These are phyloP conservation scores for Geotrypetes seraphini DNA, from an alignment of 2,797 vertebrate genomes.

Conservation along the genomic window DNA sequence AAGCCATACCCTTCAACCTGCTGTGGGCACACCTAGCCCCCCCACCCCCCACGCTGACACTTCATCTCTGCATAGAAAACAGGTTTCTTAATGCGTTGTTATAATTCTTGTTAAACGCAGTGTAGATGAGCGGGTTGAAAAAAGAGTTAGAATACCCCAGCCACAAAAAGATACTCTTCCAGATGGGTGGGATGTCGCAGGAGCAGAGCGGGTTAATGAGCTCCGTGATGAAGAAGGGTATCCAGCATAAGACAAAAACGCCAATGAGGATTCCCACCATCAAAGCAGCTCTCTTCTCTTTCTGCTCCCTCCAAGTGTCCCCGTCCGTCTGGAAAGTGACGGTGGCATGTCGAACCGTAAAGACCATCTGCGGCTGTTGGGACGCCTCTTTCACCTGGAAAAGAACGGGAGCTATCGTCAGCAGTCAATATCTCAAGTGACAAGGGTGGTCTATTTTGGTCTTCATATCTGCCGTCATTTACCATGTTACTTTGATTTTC, in stretches of 20 bases:
- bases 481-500: no score
- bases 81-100: conserved; percentile 88
- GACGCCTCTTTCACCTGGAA: conserved; percentile 72
- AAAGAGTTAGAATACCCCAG: conserved; percentile 95
- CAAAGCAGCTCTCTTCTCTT: conserved; percentile 83
- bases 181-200: conserved; percentile 79
- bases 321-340: conserved; percentile 88
- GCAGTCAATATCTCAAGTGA: no score
- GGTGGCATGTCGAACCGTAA: conserved; percentile 72
- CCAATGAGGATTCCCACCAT: conserved; percentile 94
- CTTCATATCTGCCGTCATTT: no score
- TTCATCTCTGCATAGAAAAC: conserved; percentile 77
- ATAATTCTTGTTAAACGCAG: conserved; percentile 95
- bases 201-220: conserved; percentile 84
- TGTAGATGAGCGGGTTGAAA: conserved; percentile 96
- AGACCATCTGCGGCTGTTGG: conserved; percentile 78
- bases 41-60: no score
- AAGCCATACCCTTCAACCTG: background rate
- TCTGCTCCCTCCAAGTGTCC: conserved; percentile 88
- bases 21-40: background rate
- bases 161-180: conserved; percentile 97
- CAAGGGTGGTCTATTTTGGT: no score
- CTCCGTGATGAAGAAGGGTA: conserved; percentile 92
- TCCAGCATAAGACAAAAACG: conserved; percentile 93
- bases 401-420: no score